Evolutionary conservation across 2,797 vertebrate genomes (phyloP).

Genomic region (Cynodonichthys magdalenae): DNA sequence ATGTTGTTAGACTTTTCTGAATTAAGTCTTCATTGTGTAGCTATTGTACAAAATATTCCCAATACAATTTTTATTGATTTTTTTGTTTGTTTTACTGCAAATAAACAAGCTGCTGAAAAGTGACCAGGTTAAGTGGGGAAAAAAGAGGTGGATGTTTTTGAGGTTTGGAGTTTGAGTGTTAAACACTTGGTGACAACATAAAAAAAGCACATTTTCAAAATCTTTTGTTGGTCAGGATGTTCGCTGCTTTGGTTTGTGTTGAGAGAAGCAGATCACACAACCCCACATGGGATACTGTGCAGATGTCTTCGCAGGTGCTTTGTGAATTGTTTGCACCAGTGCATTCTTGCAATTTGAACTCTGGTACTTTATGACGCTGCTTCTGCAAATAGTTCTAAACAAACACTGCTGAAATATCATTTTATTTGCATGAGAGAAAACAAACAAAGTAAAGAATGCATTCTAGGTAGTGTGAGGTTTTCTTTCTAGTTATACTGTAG

Average conservation of each 20-base stretch:
- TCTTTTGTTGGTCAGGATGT: constrained; percentile 51
- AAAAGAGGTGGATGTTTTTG: constrained; percentile 58
- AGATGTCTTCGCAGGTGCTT: constrained; percentile 69
- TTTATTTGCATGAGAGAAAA: constrained; percentile 24
- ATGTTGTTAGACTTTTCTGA: not conserved
- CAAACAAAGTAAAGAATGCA: constrained; percentile 13
- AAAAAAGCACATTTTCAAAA: constrained; percentile 58
- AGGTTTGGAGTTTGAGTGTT: constrained; percentile 44
- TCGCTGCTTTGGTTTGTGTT: constrained; percentile 55
- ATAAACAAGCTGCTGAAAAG: constrained; percentile 54
- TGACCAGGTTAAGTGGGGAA: constrained; percentile 56
- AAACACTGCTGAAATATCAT: constrained; percentile 60
- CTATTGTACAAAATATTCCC: constrained; percentile 43
- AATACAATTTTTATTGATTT: constrained; percentile 43
- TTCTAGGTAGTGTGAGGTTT: constrained; percentile 16
- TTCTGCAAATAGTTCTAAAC: constrained; percentile 26
- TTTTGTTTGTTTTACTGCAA: constrained; percentile 37
- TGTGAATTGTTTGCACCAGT: constrained; percentile 32
- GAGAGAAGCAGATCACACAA: constrained; percentile 50
- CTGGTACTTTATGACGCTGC: constrained; percentile 15
- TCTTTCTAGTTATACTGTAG: constrained; percentile 27
- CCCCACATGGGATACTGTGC: constrained; percentile 48
- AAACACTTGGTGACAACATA: constrained; percentile 56
- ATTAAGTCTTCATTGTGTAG: not conserved
- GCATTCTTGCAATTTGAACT: constrained; percentile 31